Evolutionary conservation across 2,797 vertebrate species (phyloP).

Genomic region (Manis crassicaudata): DNA sequence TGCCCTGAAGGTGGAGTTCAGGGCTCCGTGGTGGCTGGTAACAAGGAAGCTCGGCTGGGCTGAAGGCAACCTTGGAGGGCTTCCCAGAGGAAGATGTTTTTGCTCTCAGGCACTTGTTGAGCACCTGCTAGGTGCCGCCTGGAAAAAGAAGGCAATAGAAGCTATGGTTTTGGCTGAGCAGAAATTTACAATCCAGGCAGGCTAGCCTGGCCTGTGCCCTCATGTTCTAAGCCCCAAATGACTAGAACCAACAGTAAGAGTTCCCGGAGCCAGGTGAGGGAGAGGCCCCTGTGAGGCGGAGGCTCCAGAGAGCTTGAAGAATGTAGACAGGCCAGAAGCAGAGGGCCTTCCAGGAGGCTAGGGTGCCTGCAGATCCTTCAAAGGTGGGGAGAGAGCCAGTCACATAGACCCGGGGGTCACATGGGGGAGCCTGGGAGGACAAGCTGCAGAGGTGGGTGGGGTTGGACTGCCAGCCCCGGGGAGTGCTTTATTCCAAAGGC

Average conservation of each 20-base stretch:
- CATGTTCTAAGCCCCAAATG: background rate
- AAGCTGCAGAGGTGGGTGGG: background rate
- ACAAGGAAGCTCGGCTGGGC: background rate
- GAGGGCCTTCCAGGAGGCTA: background rate
- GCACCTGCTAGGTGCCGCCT: background rate
- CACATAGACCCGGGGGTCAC: fast-evolving
- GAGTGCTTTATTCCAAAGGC: background rate
- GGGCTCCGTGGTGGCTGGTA: background rate
- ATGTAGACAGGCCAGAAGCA: background rate
- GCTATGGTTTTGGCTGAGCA: background rate
- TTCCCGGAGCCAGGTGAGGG: background rate
- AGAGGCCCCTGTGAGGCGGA: background rate
- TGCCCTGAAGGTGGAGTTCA: background rate
- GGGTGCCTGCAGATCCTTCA: background rate
- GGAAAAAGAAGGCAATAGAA: background rate
- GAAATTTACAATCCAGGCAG: background rate
- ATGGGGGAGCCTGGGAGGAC: fast-evolving
- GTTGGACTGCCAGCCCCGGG: background rate
- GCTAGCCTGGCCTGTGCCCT: background rate
- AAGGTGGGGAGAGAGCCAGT: fast-evolving
- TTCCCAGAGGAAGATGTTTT: background rate
- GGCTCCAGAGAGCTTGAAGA: background rate
- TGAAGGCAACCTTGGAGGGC: background rate
- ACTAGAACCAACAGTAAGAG: background rate
- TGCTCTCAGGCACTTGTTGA: background rate